These are phyloP conservation scores for Oscheius sp. DNA, from an alignment of 2,888 invertebrate species.

Conservation along the genomic window DNA sequence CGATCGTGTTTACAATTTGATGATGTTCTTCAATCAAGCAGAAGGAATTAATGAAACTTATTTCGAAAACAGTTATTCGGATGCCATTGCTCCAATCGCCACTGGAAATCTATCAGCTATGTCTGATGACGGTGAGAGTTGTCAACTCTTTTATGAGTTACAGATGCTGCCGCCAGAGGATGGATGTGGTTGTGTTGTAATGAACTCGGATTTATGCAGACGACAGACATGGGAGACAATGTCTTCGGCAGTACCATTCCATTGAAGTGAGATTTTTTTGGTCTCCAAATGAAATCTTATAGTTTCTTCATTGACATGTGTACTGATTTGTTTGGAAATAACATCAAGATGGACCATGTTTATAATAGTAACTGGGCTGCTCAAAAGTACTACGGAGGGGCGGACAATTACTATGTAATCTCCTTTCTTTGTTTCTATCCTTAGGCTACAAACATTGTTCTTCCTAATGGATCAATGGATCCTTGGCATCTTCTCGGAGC, in stretches of 20 bases:
- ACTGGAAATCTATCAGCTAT: constrained; percentile 20
- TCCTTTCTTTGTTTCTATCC: not conserved
- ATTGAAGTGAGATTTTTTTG: constrained; percentile 38
- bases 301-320: constrained; percentile 61
- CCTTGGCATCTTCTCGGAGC: constrained; percentile 64
- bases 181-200: constrained; percentile 66
- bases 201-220: constrained; percentile 62
- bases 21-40: constrained; percentile 34
- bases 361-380: constrained; percentile 39
- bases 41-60: constrained; percentile 8
- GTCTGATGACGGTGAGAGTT: constrained; percentile 5
- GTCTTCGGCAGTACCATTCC: constrained; percentile 56
- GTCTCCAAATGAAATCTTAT: constrained; percentile 14
- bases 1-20: constrained; percentile 36
- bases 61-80: constrained; percentile 30
- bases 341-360: constrained; percentile 37
- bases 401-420: constrained; percentile 43
- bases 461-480: constrained; percentile 62
- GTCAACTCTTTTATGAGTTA: not conserved
- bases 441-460: constrained; percentile 56
- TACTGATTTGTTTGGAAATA: constrained; percentile 52
- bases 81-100: not conserved
- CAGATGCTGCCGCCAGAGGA: constrained; percentile 22
- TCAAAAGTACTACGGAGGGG: constrained; percentile 45
- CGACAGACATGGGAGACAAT: constrained; percentile 53